Conservation (phyloP, 2,888 invertebrate genomes). For the Drosophila acutilabella region DNA sequence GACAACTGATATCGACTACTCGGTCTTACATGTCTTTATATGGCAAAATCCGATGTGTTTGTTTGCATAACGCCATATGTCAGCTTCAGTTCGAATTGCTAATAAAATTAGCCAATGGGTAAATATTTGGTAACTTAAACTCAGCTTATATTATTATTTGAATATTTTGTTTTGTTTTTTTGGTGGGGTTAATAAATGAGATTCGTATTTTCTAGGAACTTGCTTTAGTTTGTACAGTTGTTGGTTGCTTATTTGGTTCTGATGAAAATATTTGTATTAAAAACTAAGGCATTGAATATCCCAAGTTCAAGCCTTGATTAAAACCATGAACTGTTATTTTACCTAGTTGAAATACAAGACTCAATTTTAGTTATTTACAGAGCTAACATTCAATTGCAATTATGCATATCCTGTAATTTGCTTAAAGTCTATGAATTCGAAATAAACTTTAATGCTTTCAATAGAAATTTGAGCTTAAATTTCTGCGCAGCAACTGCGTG, state of each 20-base stretch:
- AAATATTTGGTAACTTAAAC: conserved; percentile 50
- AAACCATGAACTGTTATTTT: not conserved
- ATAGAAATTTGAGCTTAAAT: not conserved
- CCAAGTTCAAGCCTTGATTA: conserved; percentile 4
- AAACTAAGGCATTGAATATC: not conserved
- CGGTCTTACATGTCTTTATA: conserved; percentile 47
- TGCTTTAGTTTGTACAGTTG: conserved; percentile 53
- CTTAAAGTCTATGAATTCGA: too few species aligned
- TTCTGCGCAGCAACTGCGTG: not conserved
- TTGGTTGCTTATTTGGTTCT: not conserved
- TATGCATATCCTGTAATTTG: not conserved
- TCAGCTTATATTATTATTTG: conserved; percentile 1
- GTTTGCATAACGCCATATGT: conserved; percentile 60
- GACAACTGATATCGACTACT: conserved; percentile 54
- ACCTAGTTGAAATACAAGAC: not conserved
- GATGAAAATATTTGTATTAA: conserved; percentile 40
- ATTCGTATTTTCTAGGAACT: conserved; percentile 32
- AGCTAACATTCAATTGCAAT: not conserved
- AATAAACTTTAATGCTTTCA: not conserved
- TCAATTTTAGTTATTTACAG: not conserved
- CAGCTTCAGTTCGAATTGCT: conserved; percentile 22
- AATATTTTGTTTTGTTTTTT: not conserved
- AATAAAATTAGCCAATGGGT: conserved; percentile 15
- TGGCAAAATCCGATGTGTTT: conserved; percentile 32
- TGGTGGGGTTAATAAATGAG: too few species aligned